Evolutionary conservation across 2,113 vertebrate genomes (phyloP).

Genomic region (Azemiops feae): DNA sequence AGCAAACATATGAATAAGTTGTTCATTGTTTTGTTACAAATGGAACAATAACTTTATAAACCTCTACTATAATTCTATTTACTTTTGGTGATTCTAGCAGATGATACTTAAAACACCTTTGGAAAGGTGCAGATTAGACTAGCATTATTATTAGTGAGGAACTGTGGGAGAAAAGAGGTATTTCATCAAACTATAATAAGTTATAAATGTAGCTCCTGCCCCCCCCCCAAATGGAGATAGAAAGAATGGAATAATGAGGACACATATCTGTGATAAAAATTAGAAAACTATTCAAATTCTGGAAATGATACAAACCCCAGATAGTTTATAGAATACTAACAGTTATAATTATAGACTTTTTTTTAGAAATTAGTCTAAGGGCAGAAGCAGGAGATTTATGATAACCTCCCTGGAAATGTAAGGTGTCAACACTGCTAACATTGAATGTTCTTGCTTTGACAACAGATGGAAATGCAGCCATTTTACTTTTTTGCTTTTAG

Average conservation of each 20-base stretch:
- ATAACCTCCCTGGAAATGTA: neutral
- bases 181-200: neutral
- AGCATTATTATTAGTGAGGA: neutral
- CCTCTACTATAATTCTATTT: neutral
- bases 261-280: neutral
- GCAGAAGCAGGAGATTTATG: neutral
- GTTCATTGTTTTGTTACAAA: neutral
- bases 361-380: neutral
- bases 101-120: neutral
- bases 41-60: neutral
- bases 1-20: neutral
- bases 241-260: neutral
- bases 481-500: no score
- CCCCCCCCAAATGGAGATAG: no score
- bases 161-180: neutral
- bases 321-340: neutral
- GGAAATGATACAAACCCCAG: neutral
- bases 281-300: neutral
- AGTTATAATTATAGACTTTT: neutral
- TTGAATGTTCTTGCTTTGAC: no score
- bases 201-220: neutral
- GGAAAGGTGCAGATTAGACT: neutral
- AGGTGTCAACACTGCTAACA: no score
- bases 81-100: neutral
- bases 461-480: no score